Base-by-base conservation (phyloP, 2,888 invertebrate genomes). In the Leptinotarsa peninsularis region DNA sequence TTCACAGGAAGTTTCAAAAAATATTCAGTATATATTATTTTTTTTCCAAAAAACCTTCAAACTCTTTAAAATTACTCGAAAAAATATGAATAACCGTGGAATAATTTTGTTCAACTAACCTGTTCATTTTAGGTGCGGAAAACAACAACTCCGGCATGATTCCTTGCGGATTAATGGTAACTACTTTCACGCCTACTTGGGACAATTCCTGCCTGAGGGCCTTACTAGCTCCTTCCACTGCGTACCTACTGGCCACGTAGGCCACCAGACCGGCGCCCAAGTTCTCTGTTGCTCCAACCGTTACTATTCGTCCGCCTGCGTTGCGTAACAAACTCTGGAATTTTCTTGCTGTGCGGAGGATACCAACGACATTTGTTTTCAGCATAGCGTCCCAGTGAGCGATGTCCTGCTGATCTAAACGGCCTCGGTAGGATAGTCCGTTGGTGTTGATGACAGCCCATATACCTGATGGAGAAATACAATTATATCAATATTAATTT, bases 381-480 rank as follows among this genome's bases (percentile, higher is more conserved):
- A 94, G 87, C 84, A 93, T 92, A 23, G 91, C 90, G 84, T 94
- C 94, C 94, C 94, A 94, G 83, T 93, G 92, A 0, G 91, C 84
- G 5, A 93, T 91, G 76, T 94, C 94, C 82, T 93, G 93, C 79
- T 90, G 91, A 80, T 93, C 93, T 72, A 93, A 90, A 56, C 91
- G 89, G 23, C 95, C 95, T 15, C 93, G 92, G 75, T 93, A 93
- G 75, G 93, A 93, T 82, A 93, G 90, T 49, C 95, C 95, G 27
- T 94, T 95, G 49, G 95, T 95, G 88, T 95, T 95, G 78, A 96
- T 92, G 43, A 96, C 94, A 67, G 95, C 95, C 92, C 95, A 94
- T 73, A 94, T 90, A 78, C 94, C 94, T 7, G 1, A 10, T 33
- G 33, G 7, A 33, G 2, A 43, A 10, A 43, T 43, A 10, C 10